Base-by-base conservation (phyloP, 2,797 vertebrate species). In the Aphelocoma californica region DNA sequence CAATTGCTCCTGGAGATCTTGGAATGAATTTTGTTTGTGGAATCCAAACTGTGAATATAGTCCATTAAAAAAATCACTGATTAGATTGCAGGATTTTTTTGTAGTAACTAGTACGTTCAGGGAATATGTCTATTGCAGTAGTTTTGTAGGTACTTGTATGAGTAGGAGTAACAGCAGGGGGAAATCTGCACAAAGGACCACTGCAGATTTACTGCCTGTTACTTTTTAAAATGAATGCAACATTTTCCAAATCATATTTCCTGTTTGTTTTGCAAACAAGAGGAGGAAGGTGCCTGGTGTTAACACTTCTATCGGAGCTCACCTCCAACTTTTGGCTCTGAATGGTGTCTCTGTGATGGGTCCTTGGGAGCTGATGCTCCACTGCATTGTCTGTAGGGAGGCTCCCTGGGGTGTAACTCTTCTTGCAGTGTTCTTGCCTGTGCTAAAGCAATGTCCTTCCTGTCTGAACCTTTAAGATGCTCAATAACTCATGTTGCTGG, bases 361-460 rank as follows among this genome's bases (percentile, higher is more conserved):
- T 78, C n/a, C n/a, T 7, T 53, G 28, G 36, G 53, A 42, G 65
- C 18, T 19, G 28, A 2, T 8, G 15, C 17, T 54, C 54, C 5
- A 2, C 19, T 54, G 31, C 1, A 0, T 32, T 48, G 23, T 54
- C 15, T 0, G 0, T 19, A 36, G 25, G 14, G 12, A 85, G 8
- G 14, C 23, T 57, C 1, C 25, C 60, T 12, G 32, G 29, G 8
- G 6, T 28, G 25, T n/a, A 34, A 45, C 9, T 26, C 36, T 48
- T 20, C 24, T 44, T 69, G 45, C 42, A 29, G 18, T 18, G 31
- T 28, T 64, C 32, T 50, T 65, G n/a, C 21, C 11, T 21, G 8
- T 40, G 60, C 26, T 21, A 42, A 65, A 69, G 14, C 6, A 18
- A 21, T 9, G 14, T 11, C 10, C 18, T 64, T 85, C 26, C 48